phyloP scores from a whole-genome alignment of 1,140 invertebrate species.

The Bombus huntii region DNA sequence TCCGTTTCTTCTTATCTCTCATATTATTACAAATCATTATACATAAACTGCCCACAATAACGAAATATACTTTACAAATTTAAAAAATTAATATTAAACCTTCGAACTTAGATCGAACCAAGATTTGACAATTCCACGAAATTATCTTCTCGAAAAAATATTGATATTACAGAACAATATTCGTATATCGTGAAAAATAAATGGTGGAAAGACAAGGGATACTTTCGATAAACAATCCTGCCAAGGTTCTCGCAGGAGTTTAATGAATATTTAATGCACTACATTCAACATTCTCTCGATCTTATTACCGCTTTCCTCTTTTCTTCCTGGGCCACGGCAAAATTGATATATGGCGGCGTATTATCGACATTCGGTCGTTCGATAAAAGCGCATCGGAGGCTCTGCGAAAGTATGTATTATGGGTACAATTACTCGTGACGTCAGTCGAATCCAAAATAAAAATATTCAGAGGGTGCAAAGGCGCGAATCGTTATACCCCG shows the following conservation, averaged over 20 bases:
- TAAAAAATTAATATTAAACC: too few relatives aligned
- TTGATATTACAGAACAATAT: not conserved
- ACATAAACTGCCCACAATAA: not conserved
- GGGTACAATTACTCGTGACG: not conserved
- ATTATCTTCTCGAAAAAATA: not conserved
- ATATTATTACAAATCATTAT: too few relatives aligned
- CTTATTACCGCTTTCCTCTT: slow-evolving; percentile 4
- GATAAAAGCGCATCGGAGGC: not conserved
- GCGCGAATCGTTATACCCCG: not conserved
- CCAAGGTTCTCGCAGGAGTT: not conserved
- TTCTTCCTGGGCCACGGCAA: not conserved
- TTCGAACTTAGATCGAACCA: not conserved
- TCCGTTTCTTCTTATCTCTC: not conserved
- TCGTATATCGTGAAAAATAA: not conserved
- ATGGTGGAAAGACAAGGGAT: not conserved
- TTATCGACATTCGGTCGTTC: not conserved
- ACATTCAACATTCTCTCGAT: not conserved
- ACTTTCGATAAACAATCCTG: not conserved
- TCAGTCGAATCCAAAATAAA: not conserved
- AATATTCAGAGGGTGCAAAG: not conserved
- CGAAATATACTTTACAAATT: not conserved
- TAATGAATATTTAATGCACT: slow-evolving; percentile 24
- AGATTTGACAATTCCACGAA: not conserved
- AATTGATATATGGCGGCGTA: not conserved
- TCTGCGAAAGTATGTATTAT: not conserved